Conservation (phyloP, 1,140 invertebrate genomes). For the Drosophila nannoptera region DNA sequence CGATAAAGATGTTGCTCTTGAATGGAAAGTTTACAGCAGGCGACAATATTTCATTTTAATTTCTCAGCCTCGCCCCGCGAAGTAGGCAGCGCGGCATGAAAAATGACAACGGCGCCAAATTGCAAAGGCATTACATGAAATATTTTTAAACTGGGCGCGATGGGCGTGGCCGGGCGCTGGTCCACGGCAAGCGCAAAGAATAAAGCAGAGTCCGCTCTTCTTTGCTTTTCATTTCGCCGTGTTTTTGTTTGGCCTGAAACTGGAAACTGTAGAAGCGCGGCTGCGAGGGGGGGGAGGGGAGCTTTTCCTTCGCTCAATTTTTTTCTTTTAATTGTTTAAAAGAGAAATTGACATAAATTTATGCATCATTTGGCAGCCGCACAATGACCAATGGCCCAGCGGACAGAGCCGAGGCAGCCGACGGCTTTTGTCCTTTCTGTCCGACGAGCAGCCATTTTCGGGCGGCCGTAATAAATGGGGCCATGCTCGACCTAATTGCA, state of each 20-base stretch:
- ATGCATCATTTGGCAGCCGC: conserved; percentile 43
- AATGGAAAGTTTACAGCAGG: conserved; percentile 5
- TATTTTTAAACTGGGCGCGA: conserved; percentile 41
- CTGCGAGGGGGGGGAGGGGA: not conserved
- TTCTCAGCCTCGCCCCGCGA: conserved; percentile 30
- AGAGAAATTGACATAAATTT: conserved; percentile 52
- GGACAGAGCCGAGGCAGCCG: not conserved
- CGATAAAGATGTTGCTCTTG: conserved; percentile 14
- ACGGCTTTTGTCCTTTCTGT: conserved; percentile 21
- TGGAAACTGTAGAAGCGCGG: not conserved
- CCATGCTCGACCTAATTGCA: conserved; percentile 37
- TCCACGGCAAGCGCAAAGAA: not conserved
- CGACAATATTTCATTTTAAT: conserved; percentile 70
- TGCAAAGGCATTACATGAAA: conserved; percentile 71
- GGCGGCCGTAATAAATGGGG: conserved; percentile 43
- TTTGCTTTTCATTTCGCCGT: conserved; percentile 31
- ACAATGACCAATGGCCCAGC: conserved; percentile 24
- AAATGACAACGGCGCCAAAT: conserved; percentile 66
- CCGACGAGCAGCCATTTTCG: conserved; percentile 24
- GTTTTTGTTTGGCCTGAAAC: not conserved
- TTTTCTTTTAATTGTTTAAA: conserved; percentile 52
- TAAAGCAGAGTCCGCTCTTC: conserved; percentile 5
- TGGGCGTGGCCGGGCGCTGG: not conserved
- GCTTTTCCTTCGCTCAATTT: conserved; percentile 16
- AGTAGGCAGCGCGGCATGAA: conserved; percentile 43